These are phyloP conservation scores for Hydractinia symbiolongicarpus DNA, from an alignment of 30 jellyfish, hydroid and myxozoan genomes.

Conservation along the genomic window DNA sequence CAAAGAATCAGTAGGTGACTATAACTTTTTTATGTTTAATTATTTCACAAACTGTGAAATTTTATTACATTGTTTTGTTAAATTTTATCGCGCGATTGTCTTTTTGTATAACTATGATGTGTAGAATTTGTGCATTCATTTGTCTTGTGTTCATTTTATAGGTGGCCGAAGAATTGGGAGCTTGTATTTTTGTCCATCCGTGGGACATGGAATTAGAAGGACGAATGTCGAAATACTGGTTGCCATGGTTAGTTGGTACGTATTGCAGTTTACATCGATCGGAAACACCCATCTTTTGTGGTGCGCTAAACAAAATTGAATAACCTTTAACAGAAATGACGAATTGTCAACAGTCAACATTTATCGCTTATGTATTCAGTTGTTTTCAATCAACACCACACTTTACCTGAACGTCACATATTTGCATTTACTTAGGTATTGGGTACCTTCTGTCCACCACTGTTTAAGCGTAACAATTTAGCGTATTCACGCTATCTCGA, in stretches of 20 bases:
- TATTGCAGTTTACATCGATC: not conserved
- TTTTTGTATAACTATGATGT: not conserved
- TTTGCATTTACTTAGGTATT: too few relatives aligned
- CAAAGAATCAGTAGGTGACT: not conserved
- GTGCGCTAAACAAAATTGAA: not conserved
- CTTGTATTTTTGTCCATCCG: slow-evolving; percentile 79
- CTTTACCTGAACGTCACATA: too few relatives aligned
- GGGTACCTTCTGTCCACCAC: too few relatives aligned
- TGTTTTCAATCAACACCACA: too few relatives aligned
- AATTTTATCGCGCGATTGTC: not conserved
- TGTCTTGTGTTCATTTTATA: not conserved
- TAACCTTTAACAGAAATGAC: too few relatives aligned
- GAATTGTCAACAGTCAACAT: too few relatives aligned
- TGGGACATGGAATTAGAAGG: slow-evolving; percentile 95
- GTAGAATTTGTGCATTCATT: not conserved
- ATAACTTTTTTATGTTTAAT: not conserved
- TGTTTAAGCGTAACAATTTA: too few relatives aligned
- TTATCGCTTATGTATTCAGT: too few relatives aligned
- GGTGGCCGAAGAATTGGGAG: slow-evolving; percentile 95
- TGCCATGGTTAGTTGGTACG: slow-evolving; percentile 95
- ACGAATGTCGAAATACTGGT: slow-evolving; percentile 81
- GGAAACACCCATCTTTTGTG: too few relatives aligned
- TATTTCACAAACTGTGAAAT: not conserved
- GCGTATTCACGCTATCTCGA: too few relatives aligned
- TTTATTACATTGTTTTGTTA: too few relatives aligned